Evolutionary conservation across 2,797 vertebrate genomes (phyloP).

Genomic region (Takifugu ocellatus): DNA sequence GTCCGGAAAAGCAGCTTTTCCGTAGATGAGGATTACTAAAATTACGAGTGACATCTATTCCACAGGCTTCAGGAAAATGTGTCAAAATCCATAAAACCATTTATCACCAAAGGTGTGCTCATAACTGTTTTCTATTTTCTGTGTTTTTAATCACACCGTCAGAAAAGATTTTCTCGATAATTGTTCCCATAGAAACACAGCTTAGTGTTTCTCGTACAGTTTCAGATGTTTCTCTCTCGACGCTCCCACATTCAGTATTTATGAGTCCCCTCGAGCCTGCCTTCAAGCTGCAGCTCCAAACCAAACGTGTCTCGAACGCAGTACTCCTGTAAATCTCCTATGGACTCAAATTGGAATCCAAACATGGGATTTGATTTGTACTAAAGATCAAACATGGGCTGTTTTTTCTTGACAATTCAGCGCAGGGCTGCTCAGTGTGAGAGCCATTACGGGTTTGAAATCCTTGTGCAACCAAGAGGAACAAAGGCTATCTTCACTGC

Average conservation of each 20-base stretch:
- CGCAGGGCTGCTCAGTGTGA: constrained; percentile 7
- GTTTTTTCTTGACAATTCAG: constrained; percentile 3
- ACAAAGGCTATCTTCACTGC: constrained; percentile 19
- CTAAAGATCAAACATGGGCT: constrained; percentile 25
- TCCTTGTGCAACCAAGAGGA: constrained; percentile 41
- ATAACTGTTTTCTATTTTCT: no score
- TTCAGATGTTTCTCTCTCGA: constrained; percentile 32
- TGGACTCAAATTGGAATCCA: constrained; percentile 41
- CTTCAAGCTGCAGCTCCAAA: constrained; percentile 33
- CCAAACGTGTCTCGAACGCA: constrained; percentile 23
- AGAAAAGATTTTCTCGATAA: constrained; percentile 4
- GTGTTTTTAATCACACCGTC: constrained; percentile 1
- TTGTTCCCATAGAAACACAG: constrained; percentile 60
- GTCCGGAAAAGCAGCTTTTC: no score
- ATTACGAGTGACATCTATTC: no score
- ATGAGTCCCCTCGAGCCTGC: constrained; percentile 30
- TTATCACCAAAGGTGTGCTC: no score
- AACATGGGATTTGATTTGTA: constrained; percentile 48
- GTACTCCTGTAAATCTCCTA: constrained; percentile 23
- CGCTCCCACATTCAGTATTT: constrained; percentile 25
- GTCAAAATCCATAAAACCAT: no score
- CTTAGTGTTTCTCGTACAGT: constrained; percentile 26
- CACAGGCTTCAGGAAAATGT: no score
- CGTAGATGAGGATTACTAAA: no score
- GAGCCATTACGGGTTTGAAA: constrained; percentile 35